phyloP scores from a whole-genome alignment of 2,888 invertebrate genomes.

The Tigriopus californicus region DNA sequence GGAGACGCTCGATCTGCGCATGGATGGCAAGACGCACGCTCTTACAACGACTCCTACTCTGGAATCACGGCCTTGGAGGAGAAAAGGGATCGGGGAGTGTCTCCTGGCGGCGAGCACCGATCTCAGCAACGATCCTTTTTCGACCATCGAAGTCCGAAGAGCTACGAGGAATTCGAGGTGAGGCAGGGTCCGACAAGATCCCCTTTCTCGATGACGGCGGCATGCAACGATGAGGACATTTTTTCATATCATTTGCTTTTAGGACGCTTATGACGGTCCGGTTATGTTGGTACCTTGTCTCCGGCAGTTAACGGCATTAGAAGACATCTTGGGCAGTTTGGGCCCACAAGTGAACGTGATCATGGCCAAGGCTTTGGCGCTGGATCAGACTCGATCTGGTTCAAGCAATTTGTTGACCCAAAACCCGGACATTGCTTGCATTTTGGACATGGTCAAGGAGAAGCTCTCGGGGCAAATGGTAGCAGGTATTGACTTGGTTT shows the following conservation, averaged over 20 bases:
- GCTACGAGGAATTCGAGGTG: no score
- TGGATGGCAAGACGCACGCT: no score
- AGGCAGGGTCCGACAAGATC: no score
- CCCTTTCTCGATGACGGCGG: no score
- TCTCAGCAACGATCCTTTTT: no score
- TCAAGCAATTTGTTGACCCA: slow-evolving; percentile 47
- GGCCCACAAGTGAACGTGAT: slow-evolving; percentile 58
- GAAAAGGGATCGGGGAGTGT: background rate
- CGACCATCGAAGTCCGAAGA: no score
- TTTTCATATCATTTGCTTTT: no score
- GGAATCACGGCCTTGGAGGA: background rate
- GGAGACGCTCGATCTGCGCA: no score
- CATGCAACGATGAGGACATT: no score
- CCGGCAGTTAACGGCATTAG: slow-evolving; percentile 55
- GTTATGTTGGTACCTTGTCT: no score
- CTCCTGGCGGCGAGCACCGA: background rate
- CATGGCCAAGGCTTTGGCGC: slow-evolving; percentile 51
- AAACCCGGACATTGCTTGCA: slow-evolving; percentile 45
- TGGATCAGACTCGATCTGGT: slow-evolving; percentile 39
- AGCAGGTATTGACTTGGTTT: slow-evolving; percentile 34
- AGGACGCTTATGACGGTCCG: no score
- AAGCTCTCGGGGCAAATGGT: slow-evolving; percentile 58
- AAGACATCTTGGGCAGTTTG: slow-evolving; percentile 61
- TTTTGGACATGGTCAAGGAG: slow-evolving; percentile 67
- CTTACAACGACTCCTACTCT: background rate